These are phyloP conservation scores for Dryobotodes eremita DNA, from an alignment of 2,888 invertebrate species.

Conservation along the genomic window DNA sequence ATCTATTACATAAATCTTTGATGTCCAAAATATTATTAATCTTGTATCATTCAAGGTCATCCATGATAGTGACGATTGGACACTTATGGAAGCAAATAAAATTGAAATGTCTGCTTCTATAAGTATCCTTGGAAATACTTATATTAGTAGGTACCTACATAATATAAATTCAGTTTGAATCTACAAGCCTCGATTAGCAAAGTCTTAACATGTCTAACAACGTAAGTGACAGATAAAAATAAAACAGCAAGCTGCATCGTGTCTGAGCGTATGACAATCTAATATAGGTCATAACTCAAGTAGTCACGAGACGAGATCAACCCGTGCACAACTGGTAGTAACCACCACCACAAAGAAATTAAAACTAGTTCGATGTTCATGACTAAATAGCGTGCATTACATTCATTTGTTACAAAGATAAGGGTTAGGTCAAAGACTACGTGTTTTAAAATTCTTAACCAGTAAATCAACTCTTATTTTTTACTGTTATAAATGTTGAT, in stretches of 20 bases:
- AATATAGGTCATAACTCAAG: conserved; percentile 62
- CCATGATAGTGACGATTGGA: neutral
- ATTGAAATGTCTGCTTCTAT: neutral
- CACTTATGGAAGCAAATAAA: neutral
- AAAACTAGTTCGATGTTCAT: conserved; percentile 61
- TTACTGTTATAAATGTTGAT: neutral
- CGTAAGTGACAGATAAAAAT: conserved; percentile 58
- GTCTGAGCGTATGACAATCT: conserved; percentile 57
- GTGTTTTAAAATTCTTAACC: conserved; percentile 26
- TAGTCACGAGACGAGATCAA: conserved; percentile 54
- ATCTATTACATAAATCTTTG: conserved; percentile 51
- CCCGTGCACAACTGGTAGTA: conserved; percentile 61
- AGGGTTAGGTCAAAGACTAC: conserved; percentile 56
- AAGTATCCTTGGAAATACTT: no score
- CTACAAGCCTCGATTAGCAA: conserved; percentile 9
- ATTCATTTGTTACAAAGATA: conserved; percentile 49
- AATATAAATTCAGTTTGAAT: neutral
- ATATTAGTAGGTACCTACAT: no score
- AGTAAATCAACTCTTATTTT: conserved; percentile 19
- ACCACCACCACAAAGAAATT: conserved; percentile 47
- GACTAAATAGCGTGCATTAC: conserved; percentile 47
- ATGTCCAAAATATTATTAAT: conserved; percentile 25
- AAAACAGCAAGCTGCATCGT: conserved; percentile 60
- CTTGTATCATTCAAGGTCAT: conserved; percentile 15
- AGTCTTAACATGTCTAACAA: conserved; percentile 32